phyloP scores from a whole-genome alignment of 2,113 vertebrate species.

The Sylvilagus bachmani region DNA sequence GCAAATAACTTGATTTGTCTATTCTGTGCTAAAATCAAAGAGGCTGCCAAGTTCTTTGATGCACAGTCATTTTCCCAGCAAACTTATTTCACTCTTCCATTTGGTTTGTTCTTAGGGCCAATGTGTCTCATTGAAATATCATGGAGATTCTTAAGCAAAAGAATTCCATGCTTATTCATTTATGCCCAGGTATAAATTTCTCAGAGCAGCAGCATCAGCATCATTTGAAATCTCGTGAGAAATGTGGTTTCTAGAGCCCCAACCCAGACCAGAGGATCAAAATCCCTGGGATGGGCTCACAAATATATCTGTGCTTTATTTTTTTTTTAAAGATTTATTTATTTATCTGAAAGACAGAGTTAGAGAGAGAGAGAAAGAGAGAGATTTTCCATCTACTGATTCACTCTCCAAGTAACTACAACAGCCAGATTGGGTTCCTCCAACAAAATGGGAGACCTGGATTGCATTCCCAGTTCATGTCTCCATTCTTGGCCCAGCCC shows the following conservation, averaged over 20 bases:
- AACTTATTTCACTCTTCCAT: neutral
- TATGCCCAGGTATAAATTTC: neutral
- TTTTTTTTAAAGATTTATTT: too few species aligned
- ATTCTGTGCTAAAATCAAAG: neutral
- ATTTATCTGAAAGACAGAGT: too few species aligned
- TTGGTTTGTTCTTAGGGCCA: neutral
- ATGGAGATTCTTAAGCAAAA: neutral
- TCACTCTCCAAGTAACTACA: too few species aligned
- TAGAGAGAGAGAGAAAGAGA: too few species aligned
- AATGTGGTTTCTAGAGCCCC: neutral
- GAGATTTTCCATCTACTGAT: too few species aligned
- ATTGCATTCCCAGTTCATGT: too few species aligned
- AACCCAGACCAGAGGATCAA: neutral
- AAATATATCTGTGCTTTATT: neutral
- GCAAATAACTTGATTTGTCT: neutral
- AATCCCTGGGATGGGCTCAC: neutral
- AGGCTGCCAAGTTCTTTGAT: neutral
- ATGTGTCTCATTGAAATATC: slow-evolving; percentile 24
- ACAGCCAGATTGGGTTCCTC: too few species aligned
- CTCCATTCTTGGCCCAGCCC: too few species aligned
- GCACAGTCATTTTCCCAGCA: neutral
- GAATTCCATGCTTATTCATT: neutral
- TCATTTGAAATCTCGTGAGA: neutral
- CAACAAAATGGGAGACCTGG: too few species aligned
- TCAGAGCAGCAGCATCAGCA: neutral